Base-by-base conservation (phyloP, 2,113 vertebrate genomes). In the Puma concolor region DNA sequence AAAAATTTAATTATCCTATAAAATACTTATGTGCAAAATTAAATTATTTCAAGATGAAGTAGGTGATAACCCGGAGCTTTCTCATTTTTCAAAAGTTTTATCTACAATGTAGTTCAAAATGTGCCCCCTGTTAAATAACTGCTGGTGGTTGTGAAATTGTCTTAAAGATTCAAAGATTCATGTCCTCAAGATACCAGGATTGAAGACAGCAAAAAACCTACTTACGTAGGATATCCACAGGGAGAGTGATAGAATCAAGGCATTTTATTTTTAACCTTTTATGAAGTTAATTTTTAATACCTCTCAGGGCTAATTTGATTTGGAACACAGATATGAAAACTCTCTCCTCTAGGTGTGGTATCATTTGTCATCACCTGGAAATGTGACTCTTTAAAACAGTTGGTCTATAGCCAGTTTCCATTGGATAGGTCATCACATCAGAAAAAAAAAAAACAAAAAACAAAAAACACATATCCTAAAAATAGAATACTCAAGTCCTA, bases 281-380 rank as follows among this genome's bases (percentile, higher is more conserved):
- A 33, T 66, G 48, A 94, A 87, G 36, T 64, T 90, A 76, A 95
- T 38, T 96, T 93, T 89, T 87, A 71, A 16, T 48, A 38, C 41
- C 25, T 81, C 63, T 83, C 15, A 33, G 57, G 83, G 15, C 57
- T 94, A 36, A 83, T 77, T 67, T 80, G 23, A 76, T 87, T 87
- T 94, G 72, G 54, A 93, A 71, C 23, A 71, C 41, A 87, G 21
- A 74, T 25, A 71, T 48, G 48, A 96, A 85, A 64, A 54, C 33
- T 21, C 16, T 71, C 13, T 96, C 54, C 93, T 67, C 67, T 90
- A 29, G 64, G 33, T 88, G 50, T 69, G 67, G 60, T 48, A 33
- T 63, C 16, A 4, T 66, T 77, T 77, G 57, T 54, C 27, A 48
- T 54, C 33, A 25, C 25, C 19, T 91, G 21, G 50, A 97, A 93